Evolutionary conservation across 2,797 vertebrate genomes (phyloP), one percentile per base, ranked within the genome.

Genomic region (Gorsachius magnificus): DNA sequence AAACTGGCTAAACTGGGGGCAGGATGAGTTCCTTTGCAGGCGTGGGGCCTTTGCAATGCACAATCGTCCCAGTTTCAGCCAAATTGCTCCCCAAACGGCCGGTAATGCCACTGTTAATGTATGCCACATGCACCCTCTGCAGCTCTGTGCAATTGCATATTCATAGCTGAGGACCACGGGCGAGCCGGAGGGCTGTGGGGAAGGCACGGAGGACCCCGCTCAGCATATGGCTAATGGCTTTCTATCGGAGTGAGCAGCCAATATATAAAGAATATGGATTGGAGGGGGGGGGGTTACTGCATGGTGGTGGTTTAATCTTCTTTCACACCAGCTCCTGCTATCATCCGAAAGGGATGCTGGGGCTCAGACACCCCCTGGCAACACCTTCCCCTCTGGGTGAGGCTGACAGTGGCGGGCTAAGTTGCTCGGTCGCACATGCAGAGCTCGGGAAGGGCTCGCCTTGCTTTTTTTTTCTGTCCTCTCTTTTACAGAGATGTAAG

Each of bases 351-450:
- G 58, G n/a, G 21, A 6, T 21, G 60, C 64, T 22, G 43, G 45
- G 41, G 66, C 85, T 38, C 11, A 7, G 54, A 16, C 36, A 48
- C 16, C 20, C 66, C 2, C 48, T 11, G 35, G 9, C 16, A 48
- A 48, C 25, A 1, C 14, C 51, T 38, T 17, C 16, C 46, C 41
- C 41, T 46, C 65, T 33, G 5, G 4, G 1, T 41, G 60, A 77
- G 60, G 25, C 46, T 26, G 9, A 4, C 58, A 22, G 45, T 3
- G 33, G 61, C 28, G 7, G 68, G 51, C 8, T 4, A 2, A 29
- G 48, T 5, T 5, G 28, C 51, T 51, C 41, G 2, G n/a, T 31
- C 2, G 4, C 4, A 20, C 4, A 1, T 9, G n/a, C 25, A 14
- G 50, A 22, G 61, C 56, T 19, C 48, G 6, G 35, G 5, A 45